Evolutionary conservation across 2,797 vertebrate genomes (phyloP).

Genomic region (Aplochiton taeniatus): DNA sequence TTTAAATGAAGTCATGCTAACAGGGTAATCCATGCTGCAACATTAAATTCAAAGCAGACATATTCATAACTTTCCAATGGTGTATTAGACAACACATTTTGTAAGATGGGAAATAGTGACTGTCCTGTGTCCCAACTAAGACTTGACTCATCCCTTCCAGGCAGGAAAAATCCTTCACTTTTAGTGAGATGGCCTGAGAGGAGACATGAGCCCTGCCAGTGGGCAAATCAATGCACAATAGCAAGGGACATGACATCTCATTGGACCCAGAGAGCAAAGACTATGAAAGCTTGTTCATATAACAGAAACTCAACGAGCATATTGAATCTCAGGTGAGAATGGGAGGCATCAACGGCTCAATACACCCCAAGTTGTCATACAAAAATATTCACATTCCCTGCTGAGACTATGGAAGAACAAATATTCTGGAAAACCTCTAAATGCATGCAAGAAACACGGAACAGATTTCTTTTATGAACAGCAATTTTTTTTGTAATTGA

Average conservation of each 20-base stretch:
- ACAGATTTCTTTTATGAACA: conserved; percentile 33
- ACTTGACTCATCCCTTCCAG: conserved; percentile 8
- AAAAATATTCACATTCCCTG: conserved; percentile 55
- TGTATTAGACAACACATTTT: not conserved
- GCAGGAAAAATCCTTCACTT: not conserved
- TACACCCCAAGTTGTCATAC: conserved; percentile 45
- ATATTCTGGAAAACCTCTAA: conserved; percentile 52
- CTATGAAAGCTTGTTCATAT: conserved; percentile 30
- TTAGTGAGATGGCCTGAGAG: conserved; percentile 50
- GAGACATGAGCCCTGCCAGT: conserved; percentile 64
- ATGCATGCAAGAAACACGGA: conserved; percentile 49
- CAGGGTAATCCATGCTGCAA: conserved; percentile 2
- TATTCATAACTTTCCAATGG: conserved; percentile 20
- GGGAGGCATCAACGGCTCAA: conserved; percentile 52
- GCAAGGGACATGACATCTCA: conserved; percentile 30
- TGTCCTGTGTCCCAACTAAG: conserved; percentile 58
- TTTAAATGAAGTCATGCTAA: not conserved
- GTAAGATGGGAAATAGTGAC: conserved; percentile 43
- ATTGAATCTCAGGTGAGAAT: conserved; percentile 25
- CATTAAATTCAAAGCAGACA: conserved; percentile 6
- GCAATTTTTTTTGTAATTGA: conserved; percentile 21
- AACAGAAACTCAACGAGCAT: conserved; percentile 30
- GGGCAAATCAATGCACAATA: conserved; percentile 49
- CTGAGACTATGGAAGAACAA: conserved; percentile 67
- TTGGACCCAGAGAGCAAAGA: conserved; percentile 41